These are phyloP conservation scores for Phoxinus dragarum DNA, from an alignment of 2,797 vertebrate species.

Conservation along the genomic window DNA sequence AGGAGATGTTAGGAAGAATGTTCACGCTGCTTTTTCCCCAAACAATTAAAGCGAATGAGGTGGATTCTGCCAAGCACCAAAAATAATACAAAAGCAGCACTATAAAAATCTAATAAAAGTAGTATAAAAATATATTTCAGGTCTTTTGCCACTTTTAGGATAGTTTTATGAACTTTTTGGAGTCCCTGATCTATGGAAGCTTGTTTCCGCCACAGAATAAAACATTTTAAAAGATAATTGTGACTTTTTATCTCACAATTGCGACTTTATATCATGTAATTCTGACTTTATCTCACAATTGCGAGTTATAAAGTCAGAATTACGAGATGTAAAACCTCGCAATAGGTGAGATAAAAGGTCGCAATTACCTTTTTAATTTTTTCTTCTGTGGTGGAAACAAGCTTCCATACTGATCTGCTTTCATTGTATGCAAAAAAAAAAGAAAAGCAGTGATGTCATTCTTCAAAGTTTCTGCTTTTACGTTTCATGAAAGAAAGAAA, in stretches of 20 bases:
- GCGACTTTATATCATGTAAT: no score
- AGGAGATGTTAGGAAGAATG: not conserved
- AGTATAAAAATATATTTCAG: not conserved
- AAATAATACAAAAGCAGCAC: not conserved
- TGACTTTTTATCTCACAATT: no score
- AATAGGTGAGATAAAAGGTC: no score
- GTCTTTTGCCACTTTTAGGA: not conserved
- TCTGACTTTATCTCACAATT: no score
- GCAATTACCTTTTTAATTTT: no score
- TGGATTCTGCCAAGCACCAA: not conserved
- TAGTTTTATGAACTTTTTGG: no score
- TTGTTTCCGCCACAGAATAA: no score
- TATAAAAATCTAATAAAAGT: not conserved
- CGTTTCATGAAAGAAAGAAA: not conserved
- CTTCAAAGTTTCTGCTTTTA: not conserved
- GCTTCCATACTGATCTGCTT: not conserved
- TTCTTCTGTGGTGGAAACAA: no score
- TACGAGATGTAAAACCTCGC: no score
- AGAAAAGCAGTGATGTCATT: not conserved
- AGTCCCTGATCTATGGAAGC: no score
- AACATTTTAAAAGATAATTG: no score
- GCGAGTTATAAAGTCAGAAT: no score
- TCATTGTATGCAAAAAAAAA: not conserved
- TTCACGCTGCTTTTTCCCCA: not conserved
- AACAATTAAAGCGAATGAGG: not conserved